Conservation (phyloP, 2,888 invertebrate genomes). For the Melanargia galathea region DNA sequence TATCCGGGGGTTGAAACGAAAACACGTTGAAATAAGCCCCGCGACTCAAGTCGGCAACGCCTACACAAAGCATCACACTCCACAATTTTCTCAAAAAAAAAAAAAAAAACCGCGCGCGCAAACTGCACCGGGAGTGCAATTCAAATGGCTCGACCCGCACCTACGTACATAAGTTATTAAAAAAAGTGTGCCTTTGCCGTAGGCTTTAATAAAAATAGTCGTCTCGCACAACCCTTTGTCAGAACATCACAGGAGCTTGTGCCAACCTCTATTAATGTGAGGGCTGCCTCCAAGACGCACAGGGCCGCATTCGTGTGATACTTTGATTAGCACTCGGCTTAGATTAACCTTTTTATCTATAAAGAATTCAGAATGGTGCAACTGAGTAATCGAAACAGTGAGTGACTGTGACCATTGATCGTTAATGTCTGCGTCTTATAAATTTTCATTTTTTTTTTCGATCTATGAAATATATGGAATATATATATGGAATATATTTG, state of each 20-base stretch:
- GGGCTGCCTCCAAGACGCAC: constrained; percentile 71
- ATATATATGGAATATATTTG: too few relatives aligned
- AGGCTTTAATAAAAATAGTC: constrained; percentile 82
- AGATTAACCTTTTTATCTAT: neutral
- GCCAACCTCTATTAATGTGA: constrained; percentile 71
- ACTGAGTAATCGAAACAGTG: too few relatives aligned
- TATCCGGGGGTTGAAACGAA: constrained; percentile 43
- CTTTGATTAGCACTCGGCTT: constrained; percentile 47
- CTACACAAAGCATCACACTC: constrained; percentile 67
- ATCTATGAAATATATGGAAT: too few relatives aligned
- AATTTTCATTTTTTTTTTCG: too few relatives aligned
- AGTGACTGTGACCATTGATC: too few relatives aligned
- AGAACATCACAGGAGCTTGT: constrained; percentile 73
- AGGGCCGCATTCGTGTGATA: constrained; percentile 58
- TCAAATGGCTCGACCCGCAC: constrained; percentile 59
- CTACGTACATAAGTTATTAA: constrained; percentile 80
- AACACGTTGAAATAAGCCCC: constrained; percentile 53
- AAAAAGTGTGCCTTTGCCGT: constrained; percentile 77
- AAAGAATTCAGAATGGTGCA: too few relatives aligned
- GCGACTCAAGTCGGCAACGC: constrained; percentile 62
- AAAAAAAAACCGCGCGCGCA: constrained; percentile 58
- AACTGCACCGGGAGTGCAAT: constrained; percentile 58
- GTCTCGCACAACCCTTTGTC: constrained; percentile 77
- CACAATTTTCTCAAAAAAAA: constrained; percentile 71
- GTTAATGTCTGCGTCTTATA: too few relatives aligned